Conservation (phyloP, 2,113 vertebrate genomes). For the Apeltes quadracus region DNA sequence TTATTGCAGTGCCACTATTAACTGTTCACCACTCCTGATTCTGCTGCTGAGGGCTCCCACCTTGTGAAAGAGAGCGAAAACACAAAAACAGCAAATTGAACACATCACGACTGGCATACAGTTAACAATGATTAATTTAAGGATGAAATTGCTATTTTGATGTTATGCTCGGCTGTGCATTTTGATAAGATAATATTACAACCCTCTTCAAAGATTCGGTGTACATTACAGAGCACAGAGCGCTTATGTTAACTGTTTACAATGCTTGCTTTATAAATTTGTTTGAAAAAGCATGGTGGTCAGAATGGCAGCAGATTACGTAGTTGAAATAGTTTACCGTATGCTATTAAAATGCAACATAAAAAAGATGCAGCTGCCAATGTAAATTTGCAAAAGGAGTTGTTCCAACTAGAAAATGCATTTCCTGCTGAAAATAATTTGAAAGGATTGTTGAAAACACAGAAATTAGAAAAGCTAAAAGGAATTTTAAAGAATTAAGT, state of each 20-base stretch:
- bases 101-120: slow-evolving; percentile 76
- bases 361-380: slow-evolving; percentile 27
- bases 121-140: slow-evolving; percentile 82
- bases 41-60: slow-evolving; percentile 75
- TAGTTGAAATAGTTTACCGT: slow-evolving; percentile 26
- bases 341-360: slow-evolving; percentile 38
- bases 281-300: slow-evolving; percentile 33
- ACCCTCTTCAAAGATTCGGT: slow-evolving; percentile 57
- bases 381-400: slow-evolving; percentile 24
- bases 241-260: slow-evolving; percentile 58
- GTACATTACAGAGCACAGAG: slow-evolving; percentile 44
- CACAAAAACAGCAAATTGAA: slow-evolving; percentile 81
- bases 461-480: too few species aligned
- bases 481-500: too few species aligned
- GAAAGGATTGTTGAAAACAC: too few species aligned
- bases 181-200: slow-evolving; percentile 64
- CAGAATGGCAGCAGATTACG: slow-evolving; percentile 9
- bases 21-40: slow-evolving; percentile 82
- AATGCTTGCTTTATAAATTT: slow-evolving; percentile 37
- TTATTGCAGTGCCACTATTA: slow-evolving; percentile 86
- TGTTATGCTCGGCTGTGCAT: slow-evolving; percentile 69
- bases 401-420: too few species aligned
- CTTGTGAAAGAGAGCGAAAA: slow-evolving; percentile 61
- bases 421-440: too few species aligned
- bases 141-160: slow-evolving; percentile 82